Conservation (phyloP, 2,113 vertebrate species). For the Halcyon senegalensis region DNA sequence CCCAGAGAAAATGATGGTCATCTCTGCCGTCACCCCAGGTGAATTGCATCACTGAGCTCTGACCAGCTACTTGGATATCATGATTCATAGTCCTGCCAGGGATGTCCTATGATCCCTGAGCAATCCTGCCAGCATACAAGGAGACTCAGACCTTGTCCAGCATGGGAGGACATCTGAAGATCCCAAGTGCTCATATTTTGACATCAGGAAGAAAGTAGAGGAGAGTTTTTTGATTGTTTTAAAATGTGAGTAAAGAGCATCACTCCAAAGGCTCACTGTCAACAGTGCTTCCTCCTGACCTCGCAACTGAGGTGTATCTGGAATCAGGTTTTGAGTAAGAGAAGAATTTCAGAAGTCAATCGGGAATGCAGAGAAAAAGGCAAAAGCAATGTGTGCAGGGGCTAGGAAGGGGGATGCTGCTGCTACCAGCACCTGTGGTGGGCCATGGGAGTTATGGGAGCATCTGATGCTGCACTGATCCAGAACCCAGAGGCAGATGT, state of each 20-base stretch:
- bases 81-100: neutral
- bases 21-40: neutral
- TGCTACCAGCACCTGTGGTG: accelerated
- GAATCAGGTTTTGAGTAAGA: neutral
- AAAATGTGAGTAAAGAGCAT: neutral
- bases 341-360: neutral
- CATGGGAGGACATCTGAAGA: no score
- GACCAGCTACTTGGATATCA: neutral
- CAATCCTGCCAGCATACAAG: neutral
- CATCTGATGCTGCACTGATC: neutral
- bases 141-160: neutral
- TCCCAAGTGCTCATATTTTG: neutral
- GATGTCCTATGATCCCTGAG: neutral
- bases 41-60: neutral
- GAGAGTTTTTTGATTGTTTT: neutral
- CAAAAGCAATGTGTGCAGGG: neutral
- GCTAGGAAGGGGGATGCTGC: neutral
- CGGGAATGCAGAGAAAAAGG: neutral
- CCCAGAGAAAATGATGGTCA: neutral
- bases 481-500: neutral
- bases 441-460: neutral
- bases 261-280: neutral
- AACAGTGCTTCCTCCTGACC: neutral
- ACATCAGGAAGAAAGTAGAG: neutral
- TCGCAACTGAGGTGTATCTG: neutral